Evolutionary conservation across 30 jellyfish, hydroid and myxozoan genomes (phyloP).

Genomic region (Turritopsis rubra): DNA sequence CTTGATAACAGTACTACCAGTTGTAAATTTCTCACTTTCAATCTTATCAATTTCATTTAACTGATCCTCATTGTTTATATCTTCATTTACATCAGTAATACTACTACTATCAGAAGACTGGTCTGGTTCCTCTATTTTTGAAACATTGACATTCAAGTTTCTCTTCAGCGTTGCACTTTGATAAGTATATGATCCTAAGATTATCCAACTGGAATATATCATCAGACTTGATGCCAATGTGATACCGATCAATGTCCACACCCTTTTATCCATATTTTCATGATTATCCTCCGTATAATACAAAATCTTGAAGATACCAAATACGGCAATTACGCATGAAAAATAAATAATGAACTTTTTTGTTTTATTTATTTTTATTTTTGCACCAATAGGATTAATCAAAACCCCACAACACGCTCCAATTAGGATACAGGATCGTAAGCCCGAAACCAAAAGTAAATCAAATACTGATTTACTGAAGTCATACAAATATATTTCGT

Average conservation of each 20-base stretch:
- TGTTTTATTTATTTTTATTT: not conserved
- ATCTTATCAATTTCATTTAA: slow-evolving; percentile 5
- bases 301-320: slow-evolving; percentile 38
- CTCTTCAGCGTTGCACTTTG: not conserved
- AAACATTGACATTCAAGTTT: not conserved
- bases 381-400: slow-evolving; percentile 34
- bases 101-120: slow-evolving; percentile 6
- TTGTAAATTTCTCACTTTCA: slow-evolving; percentile 13
- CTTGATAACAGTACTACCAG: slow-evolving; percentile 35
- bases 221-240: slow-evolving; percentile 35
- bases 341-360: slow-evolving; percentile 9
- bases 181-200: slow-evolving; percentile 2
- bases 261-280: slow-evolving; percentile 27
- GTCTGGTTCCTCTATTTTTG: slow-evolving; percentile 18
- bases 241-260: slow-evolving; percentile 31
- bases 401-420: slow-evolving; percentile 42
- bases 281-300: slow-evolving; percentile 69
- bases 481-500: slow-evolving; percentile 21
- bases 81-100: slow-evolving; percentile 29
- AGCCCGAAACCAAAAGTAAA: slow-evolving; percentile 27
- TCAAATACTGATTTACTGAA: slow-evolving; percentile 47
- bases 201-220: slow-evolving; percentile 36
- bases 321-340: slow-evolving; percentile 12
- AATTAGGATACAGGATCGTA: slow-evolving; percentile 40
- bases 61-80: slow-evolving; percentile 10